A percentile compares a stretch with the other conserved stretches of the same genome.
phyloP scores from a whole-genome alignment of 2,113 vertebrate species.

The Xiphophorus couchianus region DNA sequence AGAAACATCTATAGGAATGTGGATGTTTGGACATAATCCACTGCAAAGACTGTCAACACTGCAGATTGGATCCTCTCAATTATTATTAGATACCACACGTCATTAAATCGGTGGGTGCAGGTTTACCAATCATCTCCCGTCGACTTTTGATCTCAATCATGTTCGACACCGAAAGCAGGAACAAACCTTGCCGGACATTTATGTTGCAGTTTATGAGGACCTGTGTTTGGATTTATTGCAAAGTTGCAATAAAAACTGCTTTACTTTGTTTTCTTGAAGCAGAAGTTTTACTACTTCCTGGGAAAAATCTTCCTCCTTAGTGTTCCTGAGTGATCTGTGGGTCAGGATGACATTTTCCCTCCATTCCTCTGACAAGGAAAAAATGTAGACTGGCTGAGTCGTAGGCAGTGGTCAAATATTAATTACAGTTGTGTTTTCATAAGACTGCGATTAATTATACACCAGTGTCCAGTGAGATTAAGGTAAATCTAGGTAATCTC shows the following conservation, averaged over 20 bases:
- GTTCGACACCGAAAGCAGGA: constrained; percentile 2
- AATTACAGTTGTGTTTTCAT: neutral
- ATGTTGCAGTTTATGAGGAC: neutral
- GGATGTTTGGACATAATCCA: neutral
- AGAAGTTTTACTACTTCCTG: neutral
- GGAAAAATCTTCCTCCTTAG: neutral
- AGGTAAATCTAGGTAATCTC: neutral
- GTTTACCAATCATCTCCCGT: constrained; percentile 3
- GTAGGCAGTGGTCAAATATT: neutral
- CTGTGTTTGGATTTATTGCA: neutral
- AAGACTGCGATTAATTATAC: neutral
- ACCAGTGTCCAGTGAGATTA: neutral
- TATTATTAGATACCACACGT: constrained; percentile 5
- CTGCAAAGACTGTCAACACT: neutral
- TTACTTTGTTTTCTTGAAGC: neutral
- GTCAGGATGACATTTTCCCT: neutral
- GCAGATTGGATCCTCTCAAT: neutral
- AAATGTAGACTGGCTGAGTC: neutral
- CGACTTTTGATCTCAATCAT: constrained; percentile 23
- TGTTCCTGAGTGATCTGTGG: neutral
- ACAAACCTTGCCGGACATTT: constrained; percentile 6
- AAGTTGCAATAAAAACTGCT: neutral
- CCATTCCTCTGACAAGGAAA: neutral
- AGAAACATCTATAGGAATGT: neutral
- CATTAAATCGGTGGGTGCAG: constrained; percentile 4